phyloP scores from a whole-genome alignment of 2,113 vertebrate species.

The Brachyhypopomus occidentalis region DNA sequence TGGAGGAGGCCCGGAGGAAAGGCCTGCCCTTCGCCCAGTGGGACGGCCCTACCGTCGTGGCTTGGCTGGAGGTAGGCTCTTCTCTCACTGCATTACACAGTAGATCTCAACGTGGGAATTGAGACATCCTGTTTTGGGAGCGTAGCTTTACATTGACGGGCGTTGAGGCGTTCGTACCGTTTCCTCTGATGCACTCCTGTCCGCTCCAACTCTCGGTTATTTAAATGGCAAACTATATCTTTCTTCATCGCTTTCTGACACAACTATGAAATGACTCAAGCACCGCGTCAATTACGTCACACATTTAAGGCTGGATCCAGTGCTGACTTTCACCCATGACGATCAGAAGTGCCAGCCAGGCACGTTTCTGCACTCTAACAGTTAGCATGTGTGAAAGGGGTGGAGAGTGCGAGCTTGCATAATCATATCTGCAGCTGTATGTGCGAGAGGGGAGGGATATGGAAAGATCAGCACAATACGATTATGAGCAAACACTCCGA shows the following conservation, averaged over 20 bases:
- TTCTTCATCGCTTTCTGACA: not conserved
- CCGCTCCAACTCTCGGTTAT: not conserved
- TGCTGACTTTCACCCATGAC: not conserved
- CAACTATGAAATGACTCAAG: not conserved
- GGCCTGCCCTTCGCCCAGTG: conserved; percentile 97
- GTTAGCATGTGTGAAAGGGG: not conserved
- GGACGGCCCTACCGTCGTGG: conserved; percentile 96
- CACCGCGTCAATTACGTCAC: not conserved
- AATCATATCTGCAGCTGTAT: conserved; percentile 13
- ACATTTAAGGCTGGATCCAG: not conserved
- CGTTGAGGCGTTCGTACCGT: too few species aligned
- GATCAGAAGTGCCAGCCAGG: not conserved
- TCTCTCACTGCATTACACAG: too few species aligned
- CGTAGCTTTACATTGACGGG: too few species aligned
- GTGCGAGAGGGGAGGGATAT: not conserved
- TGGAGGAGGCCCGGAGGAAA: conserved; percentile 97
- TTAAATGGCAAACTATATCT: not conserved
- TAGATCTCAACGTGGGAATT: too few species aligned
- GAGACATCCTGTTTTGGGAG: too few species aligned
- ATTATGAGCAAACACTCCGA: not conserved
- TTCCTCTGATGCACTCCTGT: too few species aligned
- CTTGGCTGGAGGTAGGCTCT: conserved; percentile 91
- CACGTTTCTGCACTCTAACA: not conserved
- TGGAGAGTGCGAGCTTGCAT: conserved; percentile 18
- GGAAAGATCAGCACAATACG: conserved; percentile 5